These are phyloP conservation scores for Xestia rhomboidea DNA, from an alignment of 2,888 invertebrate genomes.

Conservation along the genomic window DNA sequence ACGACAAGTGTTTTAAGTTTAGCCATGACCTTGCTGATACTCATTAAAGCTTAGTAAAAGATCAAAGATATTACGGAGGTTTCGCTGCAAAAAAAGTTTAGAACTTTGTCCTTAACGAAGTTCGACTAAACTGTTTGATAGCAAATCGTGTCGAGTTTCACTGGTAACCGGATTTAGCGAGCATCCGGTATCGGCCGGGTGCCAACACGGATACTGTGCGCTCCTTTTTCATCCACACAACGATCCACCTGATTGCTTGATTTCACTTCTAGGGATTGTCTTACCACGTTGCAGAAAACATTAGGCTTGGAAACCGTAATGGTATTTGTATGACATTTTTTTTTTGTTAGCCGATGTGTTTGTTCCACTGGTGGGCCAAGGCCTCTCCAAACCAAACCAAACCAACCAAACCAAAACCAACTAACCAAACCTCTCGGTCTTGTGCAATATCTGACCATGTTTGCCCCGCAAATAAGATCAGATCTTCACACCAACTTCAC, in stretches of 20 bases:
- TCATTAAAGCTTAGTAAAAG: not conserved
- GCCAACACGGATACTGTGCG: constrained; percentile 68
- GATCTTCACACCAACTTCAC: too few species aligned
- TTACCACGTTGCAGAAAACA: not conserved
- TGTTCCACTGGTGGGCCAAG: too few species aligned
- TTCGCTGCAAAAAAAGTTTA: not conserved
- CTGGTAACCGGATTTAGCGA: constrained; percentile 56
- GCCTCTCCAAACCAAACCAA: too few species aligned
- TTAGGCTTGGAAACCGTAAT: not conserved
- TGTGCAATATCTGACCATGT: too few species aligned
- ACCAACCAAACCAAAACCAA: too few species aligned
- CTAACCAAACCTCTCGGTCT: too few species aligned
- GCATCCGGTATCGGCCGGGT: constrained; percentile 71
- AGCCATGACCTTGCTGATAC: not conserved
- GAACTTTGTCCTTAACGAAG: not conserved
- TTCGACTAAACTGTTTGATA: constrained; percentile 6
- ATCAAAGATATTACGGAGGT: not conserved
- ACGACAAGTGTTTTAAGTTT: not conserved
- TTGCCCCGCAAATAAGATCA: too few species aligned
- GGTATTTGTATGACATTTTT: too few species aligned
- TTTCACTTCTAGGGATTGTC: constrained; percentile 36
- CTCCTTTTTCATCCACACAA: constrained; percentile 49
- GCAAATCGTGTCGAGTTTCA: constrained; percentile 52
- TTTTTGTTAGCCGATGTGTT: too few species aligned
- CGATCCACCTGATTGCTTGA: constrained; percentile 48